Evolutionary conservation across 2,888 invertebrate genomes (phyloP), one percentile per base, ranked within the genome.

Genomic region (Caenorhabditis macrosperma): DNA sequence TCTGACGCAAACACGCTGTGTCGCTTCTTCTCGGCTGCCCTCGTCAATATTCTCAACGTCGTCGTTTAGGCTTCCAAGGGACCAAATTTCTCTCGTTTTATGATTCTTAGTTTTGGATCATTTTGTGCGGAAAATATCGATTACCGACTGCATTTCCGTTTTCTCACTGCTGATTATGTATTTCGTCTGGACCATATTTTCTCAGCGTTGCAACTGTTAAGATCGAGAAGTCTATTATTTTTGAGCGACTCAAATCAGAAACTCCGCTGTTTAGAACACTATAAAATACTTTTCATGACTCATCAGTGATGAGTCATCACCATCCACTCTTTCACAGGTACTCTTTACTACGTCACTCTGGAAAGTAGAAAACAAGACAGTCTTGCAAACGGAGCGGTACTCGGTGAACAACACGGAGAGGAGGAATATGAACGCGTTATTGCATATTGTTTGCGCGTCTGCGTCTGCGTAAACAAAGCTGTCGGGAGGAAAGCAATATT

Each of bases 381-480:
- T 59, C 41, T 59, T 26, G 52, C 22, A 26, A 22, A 22, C 26
- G 26, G 52, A 3, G 22, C 24, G 20, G 24, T 48, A 24, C 48
- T 48, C 48, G 52, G 9, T 26, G 10, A 52, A 54, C 9, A 54
- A 54, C 44, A 44, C 44, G 20, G 17, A 28, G 30, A 44, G 44
- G 44, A 17, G 20, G 24, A 59, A 24, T 59, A n/a, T 26, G 48
- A 52, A 64, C 38, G 35, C 64, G 38, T 64, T 64, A 64, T 52
- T 35, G 50, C 52, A 30, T 61, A 35, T 30, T 52, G 52, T 67
- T 67, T 55, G 26, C 38, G 41, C 30, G 60, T 54, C 48, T 64
- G 64, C 38, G 63, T 72, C 63, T 64, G 48, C 64, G 72, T 72
- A 72, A 72, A 72, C 72, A 72, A 57, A 64, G 52, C 20, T 28